A percentile compares a stretch with the other conserved stretches of the same genome.
Conservation (phyloP, 2,113 vertebrate species). For the Euleptes europaea region DNA sequence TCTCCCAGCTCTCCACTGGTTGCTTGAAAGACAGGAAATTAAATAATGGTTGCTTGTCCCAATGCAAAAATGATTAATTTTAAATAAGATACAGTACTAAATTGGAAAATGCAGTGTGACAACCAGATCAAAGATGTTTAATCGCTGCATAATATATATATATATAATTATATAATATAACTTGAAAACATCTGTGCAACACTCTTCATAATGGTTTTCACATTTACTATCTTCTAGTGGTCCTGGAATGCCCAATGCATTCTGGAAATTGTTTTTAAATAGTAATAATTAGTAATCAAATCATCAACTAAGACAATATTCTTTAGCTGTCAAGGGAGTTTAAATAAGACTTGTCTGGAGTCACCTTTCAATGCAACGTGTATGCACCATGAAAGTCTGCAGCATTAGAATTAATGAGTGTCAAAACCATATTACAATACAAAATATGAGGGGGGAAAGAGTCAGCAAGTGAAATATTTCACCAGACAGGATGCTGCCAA, state of each 20-base stretch:
- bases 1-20: constrained; percentile 19
- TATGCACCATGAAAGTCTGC: constrained; percentile 67
- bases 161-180: constrained; percentile 71
- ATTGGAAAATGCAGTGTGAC: constrained; percentile 79
- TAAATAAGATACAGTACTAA: constrained; percentile 80
- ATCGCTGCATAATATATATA: constrained; percentile 75
- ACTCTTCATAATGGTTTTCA: constrained; percentile 81
- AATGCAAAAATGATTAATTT: constrained; percentile 72
- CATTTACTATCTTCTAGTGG: constrained; percentile 85
- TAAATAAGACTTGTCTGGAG: constrained; percentile 72
- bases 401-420: constrained; percentile 68
- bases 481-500: constrained; percentile 65
- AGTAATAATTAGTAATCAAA: constrained; percentile 78
- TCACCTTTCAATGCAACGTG: constrained; percentile 68
- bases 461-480: constrained; percentile 68
- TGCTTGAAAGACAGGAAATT: constrained; percentile 66
- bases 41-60: constrained; percentile 63
- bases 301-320: constrained; percentile 72
- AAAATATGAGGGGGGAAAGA: constrained; percentile 44
- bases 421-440: constrained; percentile 73
- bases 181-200: constrained; percentile 78
- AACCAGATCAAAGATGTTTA: constrained; percentile 78
- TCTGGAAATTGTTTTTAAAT: constrained; percentile 77
- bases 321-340: constrained; percentile 71
- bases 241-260: constrained; percentile 77